These are phyloP conservation scores for Rhea pennata DNA, from an alignment of 2,113 vertebrate genomes.

Conservation along the genomic window DNA sequence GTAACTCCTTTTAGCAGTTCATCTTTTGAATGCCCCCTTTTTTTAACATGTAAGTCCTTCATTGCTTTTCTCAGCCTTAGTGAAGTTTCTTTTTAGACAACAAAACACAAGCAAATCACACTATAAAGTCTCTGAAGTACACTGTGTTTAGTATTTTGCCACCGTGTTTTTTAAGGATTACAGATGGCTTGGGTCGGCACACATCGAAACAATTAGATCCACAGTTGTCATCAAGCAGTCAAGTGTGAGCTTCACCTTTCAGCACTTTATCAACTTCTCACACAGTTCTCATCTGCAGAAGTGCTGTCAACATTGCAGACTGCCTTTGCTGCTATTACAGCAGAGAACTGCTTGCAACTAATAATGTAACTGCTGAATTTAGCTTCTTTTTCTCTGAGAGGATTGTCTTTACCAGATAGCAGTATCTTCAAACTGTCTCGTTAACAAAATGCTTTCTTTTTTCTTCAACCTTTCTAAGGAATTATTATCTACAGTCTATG, in stretches of 20 bases:
- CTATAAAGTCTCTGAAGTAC: neutral
- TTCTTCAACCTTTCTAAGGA: neutral
- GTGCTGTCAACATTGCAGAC: neutral
- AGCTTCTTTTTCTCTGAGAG: neutral
- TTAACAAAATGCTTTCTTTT: neutral
- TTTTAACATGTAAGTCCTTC: neutral
- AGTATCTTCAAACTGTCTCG: neutral
- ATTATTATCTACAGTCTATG: neutral
- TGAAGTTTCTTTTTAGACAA: neutral
- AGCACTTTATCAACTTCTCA: neutral
- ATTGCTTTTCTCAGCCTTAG: neutral
- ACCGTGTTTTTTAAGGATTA: neutral
- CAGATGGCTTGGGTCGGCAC: slow-evolving; percentile 55
- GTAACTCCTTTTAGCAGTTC: neutral
- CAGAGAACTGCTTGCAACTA: neutral
- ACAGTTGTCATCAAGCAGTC: neutral
- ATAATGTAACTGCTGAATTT: neutral
- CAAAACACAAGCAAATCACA: neutral
- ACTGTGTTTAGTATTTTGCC: neutral
- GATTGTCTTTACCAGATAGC: neutral
- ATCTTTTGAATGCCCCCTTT: neutral
- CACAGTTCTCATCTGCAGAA: neutral
- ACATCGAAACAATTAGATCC: neutral
- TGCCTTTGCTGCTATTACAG: neutral
- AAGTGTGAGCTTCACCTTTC: slow-evolving; percentile 21